Evolutionary conservation across 2,797 vertebrate genomes (phyloP), one percentile per base, ranked within the genome.

Genomic region (Mustela erminea): DNA sequence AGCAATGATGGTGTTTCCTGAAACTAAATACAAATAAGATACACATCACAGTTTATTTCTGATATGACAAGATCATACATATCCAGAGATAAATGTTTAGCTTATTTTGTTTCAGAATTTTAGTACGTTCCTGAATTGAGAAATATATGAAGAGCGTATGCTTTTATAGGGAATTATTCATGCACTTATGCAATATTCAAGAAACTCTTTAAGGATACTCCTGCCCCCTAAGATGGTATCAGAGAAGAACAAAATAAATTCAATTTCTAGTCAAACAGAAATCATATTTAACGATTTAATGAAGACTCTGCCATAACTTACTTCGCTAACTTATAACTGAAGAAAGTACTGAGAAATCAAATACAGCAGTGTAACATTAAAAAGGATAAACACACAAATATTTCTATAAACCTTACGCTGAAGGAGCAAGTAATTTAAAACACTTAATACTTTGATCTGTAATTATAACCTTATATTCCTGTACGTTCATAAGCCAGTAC

Each of bases 181-280:
- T 49, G 64, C 0, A 81, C 2, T 93, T 96, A 80, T 27, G 82
- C 29, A 93, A 85, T 72, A 95, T 62, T 96, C 25, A 97, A 95
- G 46, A 95, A 93, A 93, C 1, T 88, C 74, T 96, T 97, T 96
- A 96, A 93, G 88, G 27, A 49, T 75, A 87, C 3, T 17, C 1
- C 15, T 0, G 27, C 17, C 64, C 6, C 20, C 21, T 23, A 20
- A 93, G 54, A 90, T 75, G 20, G 23, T 58, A 95, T 93, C 25
- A 86, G 77, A 87, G 15, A 96, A 77, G 23, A 89, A 84, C 27
- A 95, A 98, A 96, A 97, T 87, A 94, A 95, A 95, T 85, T 95
- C 49, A 75, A 74, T 78, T 82, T 96, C 43, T 93, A 64, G 85
- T 88, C 56, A 94, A 80, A 91, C 46, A 70, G 38, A 95, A 98